Evolutionary conservation across 2,113 vertebrate genomes (phyloP), one percentile per base, ranked within the genome.

Genomic region (Lutjanus erythropterus): DNA sequence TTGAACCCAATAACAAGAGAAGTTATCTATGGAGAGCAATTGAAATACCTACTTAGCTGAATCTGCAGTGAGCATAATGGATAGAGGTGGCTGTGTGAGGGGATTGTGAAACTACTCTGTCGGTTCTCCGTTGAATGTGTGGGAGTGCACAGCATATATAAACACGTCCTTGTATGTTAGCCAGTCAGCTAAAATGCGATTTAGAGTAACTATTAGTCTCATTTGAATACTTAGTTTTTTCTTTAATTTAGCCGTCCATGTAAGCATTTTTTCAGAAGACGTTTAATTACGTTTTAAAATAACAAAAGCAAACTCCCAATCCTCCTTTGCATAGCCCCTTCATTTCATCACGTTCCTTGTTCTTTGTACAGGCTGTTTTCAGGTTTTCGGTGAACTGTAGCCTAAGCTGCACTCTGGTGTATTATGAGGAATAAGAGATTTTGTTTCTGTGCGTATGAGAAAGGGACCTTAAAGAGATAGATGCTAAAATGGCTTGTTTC

Each of bases 1-100:
- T 61, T 65, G 33, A 90, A 90, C 56, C 84, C 71, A 85, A 83
- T 78, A 83, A 86, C 68, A 73, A 66, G 72, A 82, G 71, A 71
- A 85, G 71, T 82, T 88, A 86, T 83, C 69, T 78, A 25, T 61
- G 55, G 60, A 37, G 72, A 74, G 65, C 67, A 41, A 86, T 55
- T 61, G 70, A 85, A 83, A 86, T 75, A 71, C 42, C 64, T 61
- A 68, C 61, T 80, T 78, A 75, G 56, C 60, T 9, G 44, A 85
- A 79, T 86, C 21, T 76, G 72, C 75, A 73, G 62, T 59, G 53
- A 71, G 78, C 27, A 58, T 61, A 71, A 62, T 29, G 62, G 25
- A 78, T 52, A 25, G 29, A 15, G 37, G 31, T 16, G 39, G 16
- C 19, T 71, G 6, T 84, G 56, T 3, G 52, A 16, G 39, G 19